Base-by-base conservation (phyloP, 2,888 invertebrate genomes). In the Taenaris catops region DNA sequence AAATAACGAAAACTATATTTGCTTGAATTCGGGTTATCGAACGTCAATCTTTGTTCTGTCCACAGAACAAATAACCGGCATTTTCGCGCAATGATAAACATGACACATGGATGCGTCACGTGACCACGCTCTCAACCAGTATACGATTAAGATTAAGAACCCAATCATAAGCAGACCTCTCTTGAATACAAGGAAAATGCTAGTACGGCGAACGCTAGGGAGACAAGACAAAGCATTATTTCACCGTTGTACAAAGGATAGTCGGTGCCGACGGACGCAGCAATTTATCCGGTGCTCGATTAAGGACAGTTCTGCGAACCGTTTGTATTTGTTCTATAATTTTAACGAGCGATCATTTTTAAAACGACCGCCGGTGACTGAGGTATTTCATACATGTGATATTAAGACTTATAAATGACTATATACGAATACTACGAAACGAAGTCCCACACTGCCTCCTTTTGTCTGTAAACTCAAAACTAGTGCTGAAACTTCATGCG, bases 261-360 rank as follows among this genome's bases (percentile, higher is more conserved):
- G 25, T 26, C 27, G 28, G 25, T 10, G 29, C 27, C 25, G 38
- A 49, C 57, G 57, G 57, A 59, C 56, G 55, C 48, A 39, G 47
- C 63, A 63, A 71, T 71, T 68, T 67, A 62, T 66, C 63, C 63
- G 46, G 47, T 46, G 46, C 49, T 31, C 53, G 42, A 50, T 55
- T 55, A 58, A 36, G 38, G 53, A 47, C 52, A 54, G 53, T 62
- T 65, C 61, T 53, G 46, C 55, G 62, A 66, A 66, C 48, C 56
- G 55, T 63, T 63, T 59, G 55, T 56, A 58, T 59, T 63, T 54
- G 56, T 61, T 58, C 56, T 48, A 41, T 45, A 34, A 51, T 43
- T 44, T 18, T 55, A 49, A 49, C 48, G 39, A 40, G 25, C 16
- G 27, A 31, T 34, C 19, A 37, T 21, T 23, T 34, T 25, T 25